phyloP scores from a whole-genome alignment of 2,113 vertebrate species.

The Solea solea region DNA sequence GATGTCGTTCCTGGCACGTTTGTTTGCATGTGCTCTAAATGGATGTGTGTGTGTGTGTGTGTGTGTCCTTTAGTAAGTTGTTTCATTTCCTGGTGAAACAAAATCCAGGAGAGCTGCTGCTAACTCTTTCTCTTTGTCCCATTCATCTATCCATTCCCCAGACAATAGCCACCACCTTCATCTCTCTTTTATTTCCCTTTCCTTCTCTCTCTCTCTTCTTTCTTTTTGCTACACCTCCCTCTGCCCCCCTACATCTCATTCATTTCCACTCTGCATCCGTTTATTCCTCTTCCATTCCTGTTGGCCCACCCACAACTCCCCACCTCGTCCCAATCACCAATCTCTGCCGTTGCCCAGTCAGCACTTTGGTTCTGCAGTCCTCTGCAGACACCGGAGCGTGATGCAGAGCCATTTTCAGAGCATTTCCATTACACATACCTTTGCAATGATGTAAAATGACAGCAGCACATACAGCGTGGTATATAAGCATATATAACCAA shows the following conservation, averaged over 20 bases:
- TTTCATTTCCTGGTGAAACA: conserved; percentile 57
- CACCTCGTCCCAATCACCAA: conserved; percentile 9
- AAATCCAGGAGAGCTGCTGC: conserved; percentile 47
- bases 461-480: neutral
- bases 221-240: neutral
- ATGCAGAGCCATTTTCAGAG: conserved; percentile 22
- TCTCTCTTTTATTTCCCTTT: neutral
- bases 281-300: conserved; percentile 11
- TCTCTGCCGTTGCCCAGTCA: conserved; percentile 59
- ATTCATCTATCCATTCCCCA: conserved; percentile 25
- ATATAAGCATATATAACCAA: neutral
- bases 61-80: conserved; percentile 36
- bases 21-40: conserved; percentile 1
- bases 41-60: conserved; percentile 19
- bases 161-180: conserved; percentile 26
- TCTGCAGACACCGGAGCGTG: conserved; percentile 56
- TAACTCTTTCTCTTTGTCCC: conserved; percentile 21
- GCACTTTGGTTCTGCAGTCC: conserved; percentile 66
- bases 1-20: neutral
- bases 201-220: neutral
- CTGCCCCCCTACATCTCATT: conserved; percentile 7
- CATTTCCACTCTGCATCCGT: conserved; percentile 24
- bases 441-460: conserved; percentile 14
- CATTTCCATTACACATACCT: conserved; percentile 9
- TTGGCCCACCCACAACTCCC: neutral